phyloP scores from a whole-genome alignment of 2,797 vertebrate species.

The Scleropages formosus region DNA sequence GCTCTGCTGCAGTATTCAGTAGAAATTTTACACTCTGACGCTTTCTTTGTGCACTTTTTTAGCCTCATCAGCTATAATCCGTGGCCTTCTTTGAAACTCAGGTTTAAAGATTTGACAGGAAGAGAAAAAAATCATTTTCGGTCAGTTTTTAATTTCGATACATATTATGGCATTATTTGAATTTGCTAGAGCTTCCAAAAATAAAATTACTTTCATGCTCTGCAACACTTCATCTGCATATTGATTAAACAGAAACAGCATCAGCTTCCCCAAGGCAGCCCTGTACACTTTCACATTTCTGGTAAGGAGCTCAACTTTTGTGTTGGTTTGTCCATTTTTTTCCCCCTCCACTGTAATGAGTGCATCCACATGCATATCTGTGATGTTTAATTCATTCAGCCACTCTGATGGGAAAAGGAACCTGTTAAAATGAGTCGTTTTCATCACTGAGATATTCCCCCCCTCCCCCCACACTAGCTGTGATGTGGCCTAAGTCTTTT shows the following conservation, averaged over 20 bases:
- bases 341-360: constrained; percentile 26
- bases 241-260: constrained; percentile 41
- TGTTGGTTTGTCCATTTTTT: constrained; percentile 28
- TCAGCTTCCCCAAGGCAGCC: constrained; percentile 29
- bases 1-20: neutral
- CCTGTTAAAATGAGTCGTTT: neutral
- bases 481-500: neutral
- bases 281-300: constrained; percentile 26
- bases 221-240: constrained; percentile 44
- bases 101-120: constrained; percentile 16
- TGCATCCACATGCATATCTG: constrained; percentile 29
- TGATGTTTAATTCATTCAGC: constrained; percentile 44
- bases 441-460: neutral
- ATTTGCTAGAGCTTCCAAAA: constrained; percentile 40
- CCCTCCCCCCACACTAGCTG: neutral
- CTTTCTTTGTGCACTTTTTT: constrained; percentile 9
- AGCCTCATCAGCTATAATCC: constrained; percentile 21
- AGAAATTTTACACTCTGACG: constrained; percentile 8
- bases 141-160: constrained; percentile 31
- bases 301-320: constrained; percentile 17
- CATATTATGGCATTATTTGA: constrained; percentile 33
- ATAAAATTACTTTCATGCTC: constrained; percentile 41
- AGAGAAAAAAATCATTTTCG: constrained; percentile 13
- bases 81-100: constrained; percentile 15
- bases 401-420: neutral